Evolutionary conservation across 2,797 vertebrate species (phyloP), one percentile per base, ranked within the genome.

Genomic region (Toxotes lorentzi): DNA sequence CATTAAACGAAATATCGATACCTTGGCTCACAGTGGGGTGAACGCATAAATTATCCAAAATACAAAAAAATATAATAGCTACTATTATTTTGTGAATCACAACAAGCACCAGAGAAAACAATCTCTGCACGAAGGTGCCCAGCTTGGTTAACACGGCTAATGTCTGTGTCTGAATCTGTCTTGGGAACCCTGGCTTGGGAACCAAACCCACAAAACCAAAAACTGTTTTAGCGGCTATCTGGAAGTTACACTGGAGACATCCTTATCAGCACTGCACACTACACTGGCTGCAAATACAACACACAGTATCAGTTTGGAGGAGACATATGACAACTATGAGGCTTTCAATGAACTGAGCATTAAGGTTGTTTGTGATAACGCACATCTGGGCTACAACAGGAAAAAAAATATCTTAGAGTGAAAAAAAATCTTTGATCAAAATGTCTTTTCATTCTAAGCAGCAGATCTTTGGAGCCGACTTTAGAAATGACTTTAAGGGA

Each of bases 211-310:
- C 71, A 72, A 77, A 88, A 87, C 53, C 79, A 75, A 79, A 90
- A 81, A 65, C 32, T 40, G 70, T 87, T 87, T 84, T 40, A 70
- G 76, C 64, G 73, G 81, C 86, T 86, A 85, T 88, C 81, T 35
- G 79, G 70, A 82, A 73, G 86, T 81, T 81, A 70, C 83, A 82
- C 84, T 53, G 62, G 79, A 82, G 82, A 84, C 84, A 68, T 81
- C 74, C 84, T 92, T 93, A 92, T 93, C 91, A 83, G 86, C 83
- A 8, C 61, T 47, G 79, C 88, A 88, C 88, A 91, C 82, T 61
- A 79, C 69, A 79, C 82, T 68, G 83, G 82, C 88, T 85, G 84
- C 71, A 85, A 86, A 80, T 70, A 70, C 82, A 83, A 87, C 77
- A 90, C 70, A 76, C 68, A 79, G 72, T 73, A 86, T 90, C 90